Conservation (phyloP, 2,797 vertebrate genomes). For the Xerus rutilus region DNA sequence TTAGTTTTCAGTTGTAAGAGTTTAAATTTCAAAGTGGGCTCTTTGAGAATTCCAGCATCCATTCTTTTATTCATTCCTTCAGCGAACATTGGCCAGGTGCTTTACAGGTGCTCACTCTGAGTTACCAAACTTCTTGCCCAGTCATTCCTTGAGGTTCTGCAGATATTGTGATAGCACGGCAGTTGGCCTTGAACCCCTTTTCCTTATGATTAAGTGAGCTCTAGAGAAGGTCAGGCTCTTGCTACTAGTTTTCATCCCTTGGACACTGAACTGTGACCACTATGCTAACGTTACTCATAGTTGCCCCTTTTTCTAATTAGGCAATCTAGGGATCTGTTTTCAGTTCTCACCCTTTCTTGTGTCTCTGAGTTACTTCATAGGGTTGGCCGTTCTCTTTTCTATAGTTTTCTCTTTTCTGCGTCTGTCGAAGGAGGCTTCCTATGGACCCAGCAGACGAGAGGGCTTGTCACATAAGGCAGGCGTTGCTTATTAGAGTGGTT, state of each 20-base stretch:
- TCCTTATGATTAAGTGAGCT: not conserved
- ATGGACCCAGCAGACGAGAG: not conserved
- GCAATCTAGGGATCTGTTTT: not conserved
- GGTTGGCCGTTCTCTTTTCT: not conserved
- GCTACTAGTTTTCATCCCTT: not conserved
- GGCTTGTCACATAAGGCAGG: not conserved
- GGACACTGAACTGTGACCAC: not conserved
- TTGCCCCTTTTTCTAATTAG: not conserved
- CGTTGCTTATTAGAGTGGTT: not conserved
- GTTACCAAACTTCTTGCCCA: no score
- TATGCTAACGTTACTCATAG: no score
- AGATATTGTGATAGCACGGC: rapidly evolving
- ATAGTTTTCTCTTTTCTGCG: not conserved
- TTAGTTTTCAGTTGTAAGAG: not conserved
- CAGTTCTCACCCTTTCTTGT: not conserved
- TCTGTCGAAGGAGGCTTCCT: not conserved
- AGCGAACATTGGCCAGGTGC: not conserved
- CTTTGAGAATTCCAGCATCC: not conserved
- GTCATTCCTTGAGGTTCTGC: not conserved
- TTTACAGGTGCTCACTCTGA: rapidly evolving
- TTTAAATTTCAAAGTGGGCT: not conserved
- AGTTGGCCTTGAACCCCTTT: not conserved
- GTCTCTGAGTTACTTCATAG: not conserved
- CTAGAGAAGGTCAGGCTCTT: not conserved
- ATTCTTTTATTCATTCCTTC: not conserved